These are phyloP conservation scores for Drosophila histrio DNA, from an alignment of 2,888 invertebrate species.

Conservation along the genomic window DNA sequence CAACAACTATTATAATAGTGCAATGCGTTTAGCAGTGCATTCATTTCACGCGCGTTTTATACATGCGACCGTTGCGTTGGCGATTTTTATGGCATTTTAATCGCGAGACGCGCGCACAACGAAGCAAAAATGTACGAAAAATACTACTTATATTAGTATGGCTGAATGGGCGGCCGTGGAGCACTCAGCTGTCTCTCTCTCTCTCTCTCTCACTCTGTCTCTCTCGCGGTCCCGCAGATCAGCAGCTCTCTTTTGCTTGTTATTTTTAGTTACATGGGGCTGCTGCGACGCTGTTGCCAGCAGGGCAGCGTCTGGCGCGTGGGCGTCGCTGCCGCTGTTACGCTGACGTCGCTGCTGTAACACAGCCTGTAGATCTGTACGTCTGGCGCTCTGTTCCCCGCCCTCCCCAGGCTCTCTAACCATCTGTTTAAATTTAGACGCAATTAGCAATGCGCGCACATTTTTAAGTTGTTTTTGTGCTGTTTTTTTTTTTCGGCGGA, in stretches of 20 bases:
- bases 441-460: conserved; percentile 77
- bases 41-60: conserved; percentile 57
- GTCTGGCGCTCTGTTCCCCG: conserved; percentile 28
- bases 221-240: not conserved
- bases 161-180: conserved; percentile 25
- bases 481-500: conserved; percentile 34
- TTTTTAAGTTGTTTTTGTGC: conserved; percentile 51
- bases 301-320: conserved; percentile 68
- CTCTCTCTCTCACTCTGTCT: not conserved
- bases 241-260: conserved; percentile 14
- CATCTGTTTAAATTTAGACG: conserved; percentile 69
- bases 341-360: conserved; percentile 43
- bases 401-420: not conserved
- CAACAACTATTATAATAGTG: conserved; percentile 23
- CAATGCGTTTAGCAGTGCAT: conserved; percentile 38
- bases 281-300: conserved; percentile 47
- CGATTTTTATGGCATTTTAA: conserved; percentile 78
- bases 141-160: not conserved
- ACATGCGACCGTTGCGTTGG: conserved; percentile 52
- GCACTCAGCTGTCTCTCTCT: not conserved
- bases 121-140: conserved; percentile 3
- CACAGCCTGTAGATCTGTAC: conserved; percentile 14
- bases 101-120: conserved; percentile 59
- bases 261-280: conserved; percentile 71
- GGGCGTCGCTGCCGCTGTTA: conserved; percentile 60